Evolutionary conservation across 2,797 vertebrate species (phyloP).

Genomic region (Ctenopoma kingsleyae): DNA sequence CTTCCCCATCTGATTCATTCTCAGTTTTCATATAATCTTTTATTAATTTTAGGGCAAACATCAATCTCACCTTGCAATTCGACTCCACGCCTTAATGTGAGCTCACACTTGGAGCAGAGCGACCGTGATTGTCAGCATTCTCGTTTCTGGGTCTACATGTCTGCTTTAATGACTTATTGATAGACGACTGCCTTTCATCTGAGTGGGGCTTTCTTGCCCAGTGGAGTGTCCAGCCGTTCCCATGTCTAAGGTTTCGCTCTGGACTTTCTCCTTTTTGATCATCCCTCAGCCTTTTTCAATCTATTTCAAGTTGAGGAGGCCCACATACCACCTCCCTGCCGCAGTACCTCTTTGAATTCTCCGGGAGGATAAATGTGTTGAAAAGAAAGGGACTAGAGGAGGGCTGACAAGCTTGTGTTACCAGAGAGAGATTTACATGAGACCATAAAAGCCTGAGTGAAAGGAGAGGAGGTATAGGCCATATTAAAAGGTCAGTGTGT

Average conservation of each 20-base stretch:
- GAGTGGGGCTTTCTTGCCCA: constrained; percentile 68
- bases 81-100: not conserved
- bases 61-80: constrained; percentile 46
- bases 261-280: constrained; percentile 80
- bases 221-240: constrained; percentile 76
- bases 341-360: constrained; percentile 70
- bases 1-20: constrained; percentile 51
- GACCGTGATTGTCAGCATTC: constrained; percentile 55
- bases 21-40: constrained; percentile 47
- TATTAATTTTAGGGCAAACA: constrained; percentile 50
- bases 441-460: constrained; percentile 76
- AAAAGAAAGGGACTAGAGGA: constrained; percentile 70
- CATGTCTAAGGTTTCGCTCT: constrained; percentile 80
- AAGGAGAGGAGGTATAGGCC: constrained; percentile 73
- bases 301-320: constrained; percentile 66
- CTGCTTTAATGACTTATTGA: constrained; percentile 82
- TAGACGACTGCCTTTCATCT: constrained; percentile 80
- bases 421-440: constrained; percentile 78
- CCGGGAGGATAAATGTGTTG: constrained; percentile 76
- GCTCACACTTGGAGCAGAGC: constrained; percentile 35
- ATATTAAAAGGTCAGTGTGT: constrained; percentile 67
- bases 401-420: constrained; percentile 78
- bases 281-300: constrained; percentile 68
- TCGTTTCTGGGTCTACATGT: constrained; percentile 51
- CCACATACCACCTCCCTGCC: constrained; percentile 60